Evolutionary conservation across 1,140 invertebrate species (phyloP), one percentile per base, ranked within the genome.

Genomic region (Medauroidea extradentata): DNA sequence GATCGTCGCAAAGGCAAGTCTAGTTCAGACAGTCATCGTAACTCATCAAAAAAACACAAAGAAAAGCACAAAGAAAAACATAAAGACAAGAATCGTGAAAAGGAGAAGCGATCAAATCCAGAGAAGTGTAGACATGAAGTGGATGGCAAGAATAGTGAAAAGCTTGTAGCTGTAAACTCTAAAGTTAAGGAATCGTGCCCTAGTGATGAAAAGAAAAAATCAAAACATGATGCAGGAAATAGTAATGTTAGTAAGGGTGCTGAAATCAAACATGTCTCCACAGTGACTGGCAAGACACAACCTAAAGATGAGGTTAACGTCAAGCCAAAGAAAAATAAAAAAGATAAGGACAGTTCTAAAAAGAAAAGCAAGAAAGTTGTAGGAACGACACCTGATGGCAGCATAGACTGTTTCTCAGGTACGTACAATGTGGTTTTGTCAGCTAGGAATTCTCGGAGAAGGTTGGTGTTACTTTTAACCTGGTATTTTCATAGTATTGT

Each of bases 351-450:
- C 9, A 51, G 44, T 5, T 38, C 24, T 23, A 27, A 19, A 48
- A 59, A 3, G 39, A 44, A 16, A 48, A 56, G 43, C 16, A 54
- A n/a, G 9, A 13, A 60, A 24, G 39, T 27, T 13, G 29, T 23
- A 18, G 46, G 43, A 23, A 39, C 52, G 34, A 60, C 63, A 42
- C 62, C 65, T 27, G 75, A 78, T 58, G 81, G 80, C 61, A 82
- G 82, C 52, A 85, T 84, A 53, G 82, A 83, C 65, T 82, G 80
- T 70, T 80, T 76, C 62, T 84, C 83, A 67, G 83, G 83, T 82
- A 75, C 71, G 62, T n/a, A n/a, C n/a, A n/a, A n/a, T n/a, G n/a
- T n/a, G n/a, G n/a, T n/a, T n/a, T n/a, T n/a, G n/a, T n/a, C n/a
- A n/a, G n/a, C n/a, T n/a, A n/a, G n/a, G n/a, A n/a, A n/a, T n/a